These are phyloP conservation scores for Acleris emargana DNA, from an alignment of 2,888 invertebrate species.

Conservation along the genomic window DNA sequence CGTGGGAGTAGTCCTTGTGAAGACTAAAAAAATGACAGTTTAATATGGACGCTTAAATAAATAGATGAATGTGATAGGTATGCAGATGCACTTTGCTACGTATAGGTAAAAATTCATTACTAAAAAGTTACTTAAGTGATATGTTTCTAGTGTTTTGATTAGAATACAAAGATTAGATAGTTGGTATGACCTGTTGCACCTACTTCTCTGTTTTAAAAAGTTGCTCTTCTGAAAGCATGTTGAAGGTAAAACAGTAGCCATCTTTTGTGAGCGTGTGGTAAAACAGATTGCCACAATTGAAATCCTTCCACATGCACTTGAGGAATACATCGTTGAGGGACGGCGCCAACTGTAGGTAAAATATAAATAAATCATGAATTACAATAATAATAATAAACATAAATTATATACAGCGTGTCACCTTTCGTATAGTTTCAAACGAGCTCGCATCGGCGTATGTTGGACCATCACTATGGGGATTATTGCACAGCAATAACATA, in stretches of 20 bases:
- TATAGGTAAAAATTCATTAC: no score
- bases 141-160: no score
- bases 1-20: slow-evolving; percentile 57
- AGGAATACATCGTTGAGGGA: slow-evolving; percentile 71
- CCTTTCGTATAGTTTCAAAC: slow-evolving; percentile 48
- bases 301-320: slow-evolving; percentile 74
- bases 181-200: slow-evolving; percentile 38
- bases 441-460: slow-evolving; percentile 46
- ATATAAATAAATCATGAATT: background rate
- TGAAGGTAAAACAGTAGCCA: slow-evolving; percentile 86
- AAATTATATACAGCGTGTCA: slow-evolving; percentile 31
- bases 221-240: slow-evolving; percentile 80
- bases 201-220: slow-evolving; percentile 80
- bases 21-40: slow-evolving; percentile 44
- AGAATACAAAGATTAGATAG: no score
- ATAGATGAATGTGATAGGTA: no score
- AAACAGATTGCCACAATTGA: slow-evolving; percentile 78
- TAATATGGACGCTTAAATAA: no score
- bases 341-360: slow-evolving; percentile 75
- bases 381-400: no score
- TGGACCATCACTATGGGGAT: slow-evolving; percentile 48
- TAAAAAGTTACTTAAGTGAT: no score
- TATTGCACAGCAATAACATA: slow-evolving; percentile 52
- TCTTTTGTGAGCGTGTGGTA: slow-evolving; percentile 85
- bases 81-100: no score